Base-by-base conservation (phyloP, 2,113 vertebrate species). In the Hippocampus mohnikei region DNA sequence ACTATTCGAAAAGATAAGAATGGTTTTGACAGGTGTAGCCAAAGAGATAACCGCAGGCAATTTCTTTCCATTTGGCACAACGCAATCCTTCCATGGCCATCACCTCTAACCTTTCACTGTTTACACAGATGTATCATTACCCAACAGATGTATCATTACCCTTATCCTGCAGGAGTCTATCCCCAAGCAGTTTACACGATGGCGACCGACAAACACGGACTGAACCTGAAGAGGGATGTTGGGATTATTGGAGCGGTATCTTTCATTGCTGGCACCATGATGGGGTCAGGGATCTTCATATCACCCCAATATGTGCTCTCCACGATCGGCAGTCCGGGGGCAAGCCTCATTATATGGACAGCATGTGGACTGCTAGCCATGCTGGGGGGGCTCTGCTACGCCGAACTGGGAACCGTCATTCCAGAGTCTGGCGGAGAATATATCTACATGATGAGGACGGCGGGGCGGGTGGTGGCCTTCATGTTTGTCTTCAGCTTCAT, bases 361-460 rank as follows among this genome's bases (percentile, higher is more conserved):
- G 79, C 69, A 0, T 93, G 94, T 67, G 94, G 95, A 0, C 1
- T 95, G 56, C 62, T 95, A 77, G 83, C 90, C 70, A 86, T 79
- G 81, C 74, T 95, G 29, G 94, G 91, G 18, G 91, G 94, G 1
- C 87, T 96, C 73, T 94, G 93, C 1, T 96, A 94, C 0, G 93
- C 92, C 50, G 95, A 96, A 73, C 88, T 98, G 67, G 94, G 94
- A 37, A 94, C 94, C 1, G 69, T 94, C 66, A 92, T 97, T 59
- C 90, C 91, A 40, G 90, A 95, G 55, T 96, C 95, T 1, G 93
- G 94, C 16, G 94, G 85, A 15, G 93, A 96, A 8, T 96, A 94
- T 37, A 88, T 94, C 74, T 97, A 95, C 81, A 92, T 95, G 59
- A 83, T 95, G 71, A 76, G 87, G 68, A 95, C 85, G 33, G 90